Evolutionary conservation across 2,888 invertebrate species (phyloP).

Genomic region (Drosophila lutescens): DNA sequence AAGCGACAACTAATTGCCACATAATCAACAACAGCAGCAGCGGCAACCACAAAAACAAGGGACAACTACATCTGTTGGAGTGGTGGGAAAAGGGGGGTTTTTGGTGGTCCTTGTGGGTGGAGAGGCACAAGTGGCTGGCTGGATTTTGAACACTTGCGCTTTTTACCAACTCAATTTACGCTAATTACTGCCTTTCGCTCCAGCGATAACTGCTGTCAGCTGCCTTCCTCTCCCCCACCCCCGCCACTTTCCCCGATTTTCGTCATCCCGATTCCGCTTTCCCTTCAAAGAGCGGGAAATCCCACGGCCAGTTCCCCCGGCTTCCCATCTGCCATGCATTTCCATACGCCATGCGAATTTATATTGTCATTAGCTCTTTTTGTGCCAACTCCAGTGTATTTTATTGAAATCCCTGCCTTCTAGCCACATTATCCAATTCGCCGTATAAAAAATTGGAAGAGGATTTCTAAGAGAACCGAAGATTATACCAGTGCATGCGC

Average conservation of each 20-base stretch:
- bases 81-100: not conserved
- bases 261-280: slow-evolving; percentile 7
- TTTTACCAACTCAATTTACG: slow-evolving; percentile 79
- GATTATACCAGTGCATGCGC: slow-evolving; percentile 47
- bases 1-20: slow-evolving; percentile 77
- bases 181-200: slow-evolving; percentile 76
- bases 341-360: slow-evolving; percentile 62
- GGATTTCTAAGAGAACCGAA: not conserved
- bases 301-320: slow-evolving; percentile 36
- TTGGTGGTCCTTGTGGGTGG: not conserved
- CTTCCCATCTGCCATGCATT: slow-evolving; percentile 61
- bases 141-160: slow-evolving; percentile 70
- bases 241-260: not conserved
- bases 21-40: slow-evolving; percentile 59
- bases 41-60: slow-evolving; percentile 50
- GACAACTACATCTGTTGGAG: slow-evolving; percentile 41
- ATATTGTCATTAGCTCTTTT: slow-evolving; percentile 77
- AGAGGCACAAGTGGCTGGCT: slow-evolving; percentile 1
- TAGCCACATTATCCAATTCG: slow-evolving; percentile 52
- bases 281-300: slow-evolving; percentile 5
- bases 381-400: slow-evolving; percentile 59
- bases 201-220: slow-evolving; percentile 55
- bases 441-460: slow-evolving; percentile 37
- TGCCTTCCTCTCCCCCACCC: not conserved
- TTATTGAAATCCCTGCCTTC: slow-evolving; percentile 58